A percentile compares a stretch with the other conserved stretches of the same genome.
phyloP scores from a whole-genome alignment of 2,888 invertebrate genomes.

The Tubulanus polymorphus region DNA sequence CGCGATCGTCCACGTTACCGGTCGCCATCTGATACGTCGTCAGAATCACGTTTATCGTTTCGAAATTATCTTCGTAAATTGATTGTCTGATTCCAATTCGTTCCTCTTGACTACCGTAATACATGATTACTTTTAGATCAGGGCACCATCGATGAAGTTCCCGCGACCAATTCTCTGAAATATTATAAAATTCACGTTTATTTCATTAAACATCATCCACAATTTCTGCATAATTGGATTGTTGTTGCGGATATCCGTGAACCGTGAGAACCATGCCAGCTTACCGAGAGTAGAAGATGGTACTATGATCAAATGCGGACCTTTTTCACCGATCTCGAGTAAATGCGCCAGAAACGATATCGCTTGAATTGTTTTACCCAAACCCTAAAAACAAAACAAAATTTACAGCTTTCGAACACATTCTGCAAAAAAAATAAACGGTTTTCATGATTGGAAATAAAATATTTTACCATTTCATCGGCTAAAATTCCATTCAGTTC shows the following conservation, averaged over 20 bases:
- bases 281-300: slow-evolving; percentile 90
- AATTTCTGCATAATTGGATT: neutral
- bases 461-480: slow-evolving; percentile 76
- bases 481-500: slow-evolving; percentile 91
- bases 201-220: neutral
- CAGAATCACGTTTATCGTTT: slow-evolving; percentile 63
- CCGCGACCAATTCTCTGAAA: slow-evolving; percentile 55
- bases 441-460: no score
- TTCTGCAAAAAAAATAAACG: no score
- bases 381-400: no score
- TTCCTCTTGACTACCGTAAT: slow-evolving; percentile 85
- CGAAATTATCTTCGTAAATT: slow-evolving; percentile 67
- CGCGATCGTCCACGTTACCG: slow-evolving; percentile 82
- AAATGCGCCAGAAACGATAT: slow-evolving; percentile 62
- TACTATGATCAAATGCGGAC: slow-evolving; percentile 90
- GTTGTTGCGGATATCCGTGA: neutral
- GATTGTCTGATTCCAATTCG: slow-evolving; percentile 71
- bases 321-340: slow-evolving; percentile 68
- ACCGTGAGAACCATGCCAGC: slow-evolving; percentile 19
- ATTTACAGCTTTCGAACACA: no score
- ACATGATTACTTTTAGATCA: slow-evolving; percentile 64
- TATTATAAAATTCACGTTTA: neutral
- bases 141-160: slow-evolving; percentile 55
- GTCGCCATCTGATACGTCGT: slow-evolving; percentile 85
- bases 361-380: slow-evolving; percentile 53